These are phyloP conservation scores for Halcyon senegalensis DNA, from an alignment of 2,113 vertebrate genomes.

Conservation along the genomic window DNA sequence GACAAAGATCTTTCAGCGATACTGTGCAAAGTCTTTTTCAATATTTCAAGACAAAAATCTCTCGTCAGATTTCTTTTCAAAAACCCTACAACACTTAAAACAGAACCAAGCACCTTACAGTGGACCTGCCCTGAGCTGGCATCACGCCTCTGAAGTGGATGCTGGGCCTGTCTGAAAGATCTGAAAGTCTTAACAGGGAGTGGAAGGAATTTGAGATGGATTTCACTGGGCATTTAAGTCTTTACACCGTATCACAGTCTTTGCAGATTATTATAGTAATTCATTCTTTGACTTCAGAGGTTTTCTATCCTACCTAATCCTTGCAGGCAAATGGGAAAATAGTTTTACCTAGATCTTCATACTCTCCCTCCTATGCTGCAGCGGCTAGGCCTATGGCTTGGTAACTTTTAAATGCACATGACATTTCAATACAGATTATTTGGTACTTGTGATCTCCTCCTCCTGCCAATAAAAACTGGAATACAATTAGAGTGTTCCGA, in stretches of 20 bases:
- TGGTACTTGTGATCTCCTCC: background rate
- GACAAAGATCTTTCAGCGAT: background rate
- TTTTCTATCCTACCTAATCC: background rate
- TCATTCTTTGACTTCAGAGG: background rate
- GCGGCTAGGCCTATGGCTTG: background rate
- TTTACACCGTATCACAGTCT: background rate
- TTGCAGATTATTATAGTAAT: background rate
- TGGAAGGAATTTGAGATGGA: background rate
- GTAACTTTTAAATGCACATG: background rate
- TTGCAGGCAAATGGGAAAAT: background rate
- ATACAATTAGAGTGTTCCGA: background rate
- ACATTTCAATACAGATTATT: background rate
- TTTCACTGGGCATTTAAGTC: background rate
- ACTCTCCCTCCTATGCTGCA: background rate
- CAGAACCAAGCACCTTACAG: background rate
- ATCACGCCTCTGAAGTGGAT: background rate
- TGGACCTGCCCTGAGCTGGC: background rate
- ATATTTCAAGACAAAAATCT: background rate
- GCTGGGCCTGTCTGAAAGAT: background rate
- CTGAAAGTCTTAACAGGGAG: background rate
- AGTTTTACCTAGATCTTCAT: background rate
- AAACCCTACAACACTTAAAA: background rate
- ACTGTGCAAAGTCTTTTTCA: accelerated
- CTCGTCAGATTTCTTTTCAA: background rate
- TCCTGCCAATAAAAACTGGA: background rate